Percentiles rank a stretch among this genome's conserved stretches.
phyloP scores from a whole-genome alignment of 2,888 invertebrate species.

The Phyllotreta cruciferae region DNA sequence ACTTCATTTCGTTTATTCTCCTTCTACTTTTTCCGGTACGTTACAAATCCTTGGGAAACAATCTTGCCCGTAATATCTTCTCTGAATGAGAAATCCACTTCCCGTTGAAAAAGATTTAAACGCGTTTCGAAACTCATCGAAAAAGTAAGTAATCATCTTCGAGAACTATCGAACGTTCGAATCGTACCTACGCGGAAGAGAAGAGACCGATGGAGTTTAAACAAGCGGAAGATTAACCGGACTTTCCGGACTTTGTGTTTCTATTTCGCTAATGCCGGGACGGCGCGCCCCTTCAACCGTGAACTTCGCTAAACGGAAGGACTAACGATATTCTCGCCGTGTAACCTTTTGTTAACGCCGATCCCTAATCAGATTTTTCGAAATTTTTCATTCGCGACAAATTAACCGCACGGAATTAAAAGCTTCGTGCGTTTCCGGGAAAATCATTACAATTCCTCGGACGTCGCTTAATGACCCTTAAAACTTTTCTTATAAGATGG shows the following conservation, averaged over 20 bases:
- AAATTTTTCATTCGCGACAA: constrained; percentile 18
- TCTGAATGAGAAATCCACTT: constrained; percentile 27
- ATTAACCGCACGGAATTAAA: constrained; percentile 2
- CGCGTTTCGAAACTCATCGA: constrained; percentile 29
- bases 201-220: constrained; percentile 41
- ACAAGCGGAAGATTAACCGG: constrained; percentile 45
- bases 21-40: neutral
- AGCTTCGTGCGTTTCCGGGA: neutral
- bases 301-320: constrained; percentile 36
- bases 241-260: constrained; percentile 44
- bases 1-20: constrained; percentile 10
- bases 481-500: constrained; percentile 32
- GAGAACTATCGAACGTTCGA: constrained; percentile 35
- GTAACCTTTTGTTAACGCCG: constrained; percentile 38
- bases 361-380: constrained; percentile 17
- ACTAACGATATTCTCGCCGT: constrained; percentile 38
- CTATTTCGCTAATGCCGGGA: constrained; percentile 37
- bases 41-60: constrained; percentile 21
- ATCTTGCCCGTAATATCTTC: constrained; percentile 21
- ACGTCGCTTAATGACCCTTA: constrained; percentile 33
- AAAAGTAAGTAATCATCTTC: constrained; percentile 38
- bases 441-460: constrained; percentile 29
- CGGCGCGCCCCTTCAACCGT: constrained; percentile 26
- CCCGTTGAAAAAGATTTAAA: constrained; percentile 32
- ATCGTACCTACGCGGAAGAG: constrained; percentile 33